phyloP scores from a whole-genome alignment of 1,140 invertebrate species.

The Oncopodura yosiiana region DNA sequence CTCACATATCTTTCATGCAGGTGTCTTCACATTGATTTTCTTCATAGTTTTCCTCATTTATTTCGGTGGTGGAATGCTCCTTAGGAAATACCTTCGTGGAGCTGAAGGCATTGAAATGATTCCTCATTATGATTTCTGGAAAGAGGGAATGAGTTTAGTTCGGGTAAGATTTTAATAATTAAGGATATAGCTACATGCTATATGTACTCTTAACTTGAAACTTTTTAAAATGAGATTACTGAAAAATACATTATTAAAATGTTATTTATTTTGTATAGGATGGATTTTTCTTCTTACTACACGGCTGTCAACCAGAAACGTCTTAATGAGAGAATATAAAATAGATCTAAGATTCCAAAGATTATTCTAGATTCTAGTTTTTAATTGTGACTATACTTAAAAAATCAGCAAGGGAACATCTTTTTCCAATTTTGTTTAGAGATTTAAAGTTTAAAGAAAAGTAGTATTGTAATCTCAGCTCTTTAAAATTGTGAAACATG shows the following conservation, averaged over 20 bases:
- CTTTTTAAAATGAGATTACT: background rate
- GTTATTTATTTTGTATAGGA: constrained; percentile 21
- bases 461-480: no score
- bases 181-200: background rate
- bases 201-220: background rate
- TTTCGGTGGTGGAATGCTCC: constrained; percentile 36
- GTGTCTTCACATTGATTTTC: constrained; percentile 19
- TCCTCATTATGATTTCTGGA: constrained; percentile 43
- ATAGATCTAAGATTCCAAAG: no score
- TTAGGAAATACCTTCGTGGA: constrained; percentile 39
- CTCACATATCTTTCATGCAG: no score
- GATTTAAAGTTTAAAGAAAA: no score
- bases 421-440: no score
- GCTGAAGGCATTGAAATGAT: constrained; percentile 43
- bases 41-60: constrained; percentile 18
- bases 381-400: no score
- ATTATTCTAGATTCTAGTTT: no score
- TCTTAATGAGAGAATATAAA: constrained; percentile 31
- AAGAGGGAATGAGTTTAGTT: constrained; percentile 39
- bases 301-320: constrained; percentile 26
- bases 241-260: background rate
- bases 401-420: no score
- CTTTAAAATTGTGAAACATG: no score
- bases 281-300: constrained; percentile 24
- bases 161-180: constrained; percentile 34